Base-by-base conservation (phyloP, 2,113 vertebrate genomes). In the Romanogobio albipinnatus region DNA sequence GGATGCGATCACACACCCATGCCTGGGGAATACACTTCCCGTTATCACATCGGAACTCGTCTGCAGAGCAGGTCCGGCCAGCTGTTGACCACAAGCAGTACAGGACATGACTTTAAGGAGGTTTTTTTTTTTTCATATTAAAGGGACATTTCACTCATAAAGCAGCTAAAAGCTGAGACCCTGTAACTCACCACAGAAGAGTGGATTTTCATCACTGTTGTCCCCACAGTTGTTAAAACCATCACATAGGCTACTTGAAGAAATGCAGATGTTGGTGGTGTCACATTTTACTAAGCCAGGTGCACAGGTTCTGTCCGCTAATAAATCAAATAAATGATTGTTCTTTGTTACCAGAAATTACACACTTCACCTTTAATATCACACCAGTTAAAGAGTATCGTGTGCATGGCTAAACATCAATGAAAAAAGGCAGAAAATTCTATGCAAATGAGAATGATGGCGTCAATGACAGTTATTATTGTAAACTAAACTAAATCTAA, bases 171-270 rank as follows among this genome's bases (percentile, higher is more conserved):
- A 59, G 19, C 19, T 43, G 92, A 47, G 70, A 73, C 93, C 90
- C 97, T 96, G 92, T 97, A 98, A 53, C 95, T 78, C 92, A 99
- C 98, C 96, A 92, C 98, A 99, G 3, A 94, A 95, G 86, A 99
- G 97, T 62, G 97, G 96, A 90, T 99, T 97, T 89, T 99, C 98
- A 56, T 99, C 98, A 62, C 98, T 99, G 97, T 98, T 97, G 91
- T 99, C 98, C 3, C 98, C 97, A 74, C 98, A 99, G 93, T 99
- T 98, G 82, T 99, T 97, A 91, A 97, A 97, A 5, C 96, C 96
- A 66, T 99, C 98, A 90, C 98, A 99, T 92, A 99, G 93, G 97
- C 97, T 99, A 0, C 93, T 94, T 1, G 85, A 92, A 64, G 96
- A 94, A 80, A 99, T 98, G 90, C 98, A 99, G 90, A 99, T 96